These are phyloP conservation scores for Dorcus hopei DNA, from an alignment of 2,888 invertebrate genomes.

Conservation along the genomic window DNA sequence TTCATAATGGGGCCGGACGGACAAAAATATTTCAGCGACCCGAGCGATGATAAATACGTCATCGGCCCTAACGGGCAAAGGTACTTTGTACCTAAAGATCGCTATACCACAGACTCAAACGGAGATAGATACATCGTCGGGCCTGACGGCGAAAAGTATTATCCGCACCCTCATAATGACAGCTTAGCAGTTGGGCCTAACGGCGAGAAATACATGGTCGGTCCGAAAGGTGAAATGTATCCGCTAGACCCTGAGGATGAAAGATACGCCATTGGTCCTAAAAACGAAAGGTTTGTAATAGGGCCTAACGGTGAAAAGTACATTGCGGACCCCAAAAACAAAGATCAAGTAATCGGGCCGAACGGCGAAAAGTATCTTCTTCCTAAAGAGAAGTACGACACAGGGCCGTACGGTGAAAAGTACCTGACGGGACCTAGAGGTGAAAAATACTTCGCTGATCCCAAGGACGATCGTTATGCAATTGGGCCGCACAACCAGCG, in stretches of 20 bases:
- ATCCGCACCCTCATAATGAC: conserved; percentile 10
- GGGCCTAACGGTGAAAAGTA: conserved; percentile 15
- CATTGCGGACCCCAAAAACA: conserved; percentile 12
- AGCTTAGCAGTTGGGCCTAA: conserved; percentile 13
- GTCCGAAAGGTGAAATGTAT: conserved; percentile 5
- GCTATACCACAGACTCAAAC: conserved; percentile 8
- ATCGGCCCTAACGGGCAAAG: conserved; percentile 10
- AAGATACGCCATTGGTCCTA: conserved; percentile 9
- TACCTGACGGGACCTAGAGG: conserved; percentile 4
- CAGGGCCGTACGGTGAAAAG: conserved; percentile 9
- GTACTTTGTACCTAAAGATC: conserved; percentile 12
- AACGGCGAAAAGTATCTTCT: conserved; percentile 16
- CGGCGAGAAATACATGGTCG: conserved; percentile 8
- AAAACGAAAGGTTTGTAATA: conserved; percentile 1
- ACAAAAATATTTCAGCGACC: conserved; percentile 11
- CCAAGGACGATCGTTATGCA: conserved; percentile 11
- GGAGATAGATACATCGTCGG: conserved; percentile 11
- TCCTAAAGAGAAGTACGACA: conserved; percentile 15
- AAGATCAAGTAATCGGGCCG: conserved; percentile 8
- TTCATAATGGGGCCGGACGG: conserved; percentile 14
- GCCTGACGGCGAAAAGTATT: conserved; percentile 15
- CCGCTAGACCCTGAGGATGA: conserved; percentile 12
- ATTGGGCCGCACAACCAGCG: conserved; percentile 9
- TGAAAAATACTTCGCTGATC: conserved; percentile 6
- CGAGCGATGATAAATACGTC: conserved; percentile 10